These are phyloP conservation scores for Dendroctonus valens DNA, from an alignment of 1,140 invertebrate genomes.

Conservation along the genomic window DNA sequence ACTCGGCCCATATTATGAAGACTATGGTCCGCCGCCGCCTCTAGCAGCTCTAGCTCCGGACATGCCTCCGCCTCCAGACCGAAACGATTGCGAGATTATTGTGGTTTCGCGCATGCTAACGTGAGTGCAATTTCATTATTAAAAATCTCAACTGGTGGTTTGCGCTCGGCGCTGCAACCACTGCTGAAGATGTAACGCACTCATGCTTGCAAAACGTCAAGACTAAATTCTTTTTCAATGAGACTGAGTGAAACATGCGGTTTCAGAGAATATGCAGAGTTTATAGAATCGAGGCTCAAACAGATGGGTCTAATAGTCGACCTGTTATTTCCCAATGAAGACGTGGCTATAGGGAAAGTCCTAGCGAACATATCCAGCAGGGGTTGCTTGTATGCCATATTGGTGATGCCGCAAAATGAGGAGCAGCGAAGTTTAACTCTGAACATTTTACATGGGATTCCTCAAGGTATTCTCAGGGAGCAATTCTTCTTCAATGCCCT, in stretches of 20 bases:
- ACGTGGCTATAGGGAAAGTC: slow-evolving; percentile 77
- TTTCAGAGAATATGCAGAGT: slow-evolving; percentile 83
- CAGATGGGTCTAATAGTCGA: slow-evolving; percentile 78
- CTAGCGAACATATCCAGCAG: slow-evolving; percentile 84
- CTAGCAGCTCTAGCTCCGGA: background rate
- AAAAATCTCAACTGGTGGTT: too few species aligned
- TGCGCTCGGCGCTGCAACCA: background rate
- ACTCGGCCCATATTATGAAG: slow-evolving; percentile 9
- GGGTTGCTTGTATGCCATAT: slow-evolving; percentile 84
- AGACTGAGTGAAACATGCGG: background rate
- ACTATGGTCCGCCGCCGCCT: slow-evolving; percentile 17
- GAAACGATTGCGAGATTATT: slow-evolving; percentile 86
- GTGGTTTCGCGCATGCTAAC: slow-evolving; percentile 76
- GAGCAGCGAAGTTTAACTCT: slow-evolving; percentile 83
- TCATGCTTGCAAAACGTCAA: background rate
- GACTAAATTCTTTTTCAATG: background rate
- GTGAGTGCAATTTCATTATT: slow-evolving; percentile 56
- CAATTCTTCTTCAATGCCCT: background rate
- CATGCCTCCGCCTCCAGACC: slow-evolving; percentile 30
- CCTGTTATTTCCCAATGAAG: slow-evolving; percentile 85
- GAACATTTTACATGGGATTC: slow-evolving; percentile 86
- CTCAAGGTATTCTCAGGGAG: slow-evolving; percentile 66
- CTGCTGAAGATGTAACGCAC: too few species aligned
- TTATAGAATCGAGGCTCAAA: slow-evolving; percentile 81
- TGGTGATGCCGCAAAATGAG: slow-evolving; percentile 82